phyloP scores from a whole-genome alignment of 2,113 vertebrate species.

The Gavialis gangeticus region DNA sequence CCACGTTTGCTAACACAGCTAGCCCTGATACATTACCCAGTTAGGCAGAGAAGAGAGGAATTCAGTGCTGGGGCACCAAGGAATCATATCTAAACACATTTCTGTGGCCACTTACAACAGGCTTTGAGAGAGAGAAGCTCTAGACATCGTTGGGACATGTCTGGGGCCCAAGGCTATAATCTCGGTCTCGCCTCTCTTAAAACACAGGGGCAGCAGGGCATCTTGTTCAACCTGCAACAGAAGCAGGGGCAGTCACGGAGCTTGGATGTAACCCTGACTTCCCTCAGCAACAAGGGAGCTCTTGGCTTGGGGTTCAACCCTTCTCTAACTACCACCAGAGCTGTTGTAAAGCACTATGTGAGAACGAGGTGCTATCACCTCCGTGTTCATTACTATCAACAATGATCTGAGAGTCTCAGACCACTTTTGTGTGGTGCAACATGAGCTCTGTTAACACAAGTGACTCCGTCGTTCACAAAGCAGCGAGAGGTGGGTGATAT shows the following conservation, averaged over 20 bases:
- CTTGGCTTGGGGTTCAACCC: background rate
- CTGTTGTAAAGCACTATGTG: background rate
- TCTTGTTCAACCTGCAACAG: background rate
- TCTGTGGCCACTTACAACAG: background rate
- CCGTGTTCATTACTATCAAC: background rate
- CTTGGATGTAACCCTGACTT: background rate
- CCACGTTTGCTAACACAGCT: background rate
- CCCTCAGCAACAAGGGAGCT: background rate
- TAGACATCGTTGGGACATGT: background rate
- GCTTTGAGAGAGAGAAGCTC: background rate
- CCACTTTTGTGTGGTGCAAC: background rate
- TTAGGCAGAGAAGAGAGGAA: background rate
- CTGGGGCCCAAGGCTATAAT: fast-evolving
- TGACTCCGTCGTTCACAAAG: too few relatives aligned
- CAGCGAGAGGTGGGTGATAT: too few relatives aligned
- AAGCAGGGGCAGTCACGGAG: fast-evolving
- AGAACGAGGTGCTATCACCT: background rate
- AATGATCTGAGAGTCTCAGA: background rate
- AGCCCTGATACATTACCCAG: background rate
- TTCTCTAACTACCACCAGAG: background rate
- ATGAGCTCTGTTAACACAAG: background rate
- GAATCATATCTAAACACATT: background rate
- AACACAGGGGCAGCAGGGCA: fast-evolving
- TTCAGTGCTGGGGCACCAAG: background rate
- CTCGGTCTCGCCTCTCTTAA: background rate